Conservation (phyloP, 2,113 vertebrate species). For the Microcebus lehilahytsara region DNA sequence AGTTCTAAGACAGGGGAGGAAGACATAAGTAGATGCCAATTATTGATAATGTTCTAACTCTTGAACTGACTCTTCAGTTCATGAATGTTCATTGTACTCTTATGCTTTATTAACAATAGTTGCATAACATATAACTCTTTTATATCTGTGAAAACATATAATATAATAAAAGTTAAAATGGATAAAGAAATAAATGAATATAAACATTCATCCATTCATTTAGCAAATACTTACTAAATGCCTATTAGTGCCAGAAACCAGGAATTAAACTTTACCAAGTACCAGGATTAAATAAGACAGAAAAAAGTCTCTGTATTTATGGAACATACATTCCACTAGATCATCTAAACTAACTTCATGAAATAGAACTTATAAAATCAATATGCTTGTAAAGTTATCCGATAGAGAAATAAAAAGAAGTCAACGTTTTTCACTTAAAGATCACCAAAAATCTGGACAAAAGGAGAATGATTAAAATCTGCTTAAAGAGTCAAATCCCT, state of each 20-base stretch:
- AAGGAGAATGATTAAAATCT: not conserved
- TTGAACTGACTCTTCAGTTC: not conserved
- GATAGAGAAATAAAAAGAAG: slow-evolving; percentile 14
- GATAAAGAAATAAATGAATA: not conserved
- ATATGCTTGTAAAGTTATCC: not conserved
- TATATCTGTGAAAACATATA: not conserved
- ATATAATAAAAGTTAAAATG: not conserved
- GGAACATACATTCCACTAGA: not conserved
- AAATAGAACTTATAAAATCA: not conserved
- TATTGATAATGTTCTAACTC: not conserved
- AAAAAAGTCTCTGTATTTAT: not conserved
- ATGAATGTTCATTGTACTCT: not conserved
- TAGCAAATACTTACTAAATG: not conserved
- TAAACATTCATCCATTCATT: not conserved
- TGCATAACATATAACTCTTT: not conserved
- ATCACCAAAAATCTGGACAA: not conserved
- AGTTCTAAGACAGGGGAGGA: not conserved
- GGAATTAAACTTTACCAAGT: not conserved
- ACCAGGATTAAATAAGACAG: not conserved
- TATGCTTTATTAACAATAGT: not conserved
- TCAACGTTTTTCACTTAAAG: not conserved
- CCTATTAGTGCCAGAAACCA: not conserved
- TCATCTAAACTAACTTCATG: not conserved
- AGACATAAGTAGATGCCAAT: not conserved
- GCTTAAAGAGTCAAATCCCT: not conserved